Evolutionary conservation across 2,113 vertebrate genomes (phyloP).

Genomic region (Larimichthys polyactis): DNA sequence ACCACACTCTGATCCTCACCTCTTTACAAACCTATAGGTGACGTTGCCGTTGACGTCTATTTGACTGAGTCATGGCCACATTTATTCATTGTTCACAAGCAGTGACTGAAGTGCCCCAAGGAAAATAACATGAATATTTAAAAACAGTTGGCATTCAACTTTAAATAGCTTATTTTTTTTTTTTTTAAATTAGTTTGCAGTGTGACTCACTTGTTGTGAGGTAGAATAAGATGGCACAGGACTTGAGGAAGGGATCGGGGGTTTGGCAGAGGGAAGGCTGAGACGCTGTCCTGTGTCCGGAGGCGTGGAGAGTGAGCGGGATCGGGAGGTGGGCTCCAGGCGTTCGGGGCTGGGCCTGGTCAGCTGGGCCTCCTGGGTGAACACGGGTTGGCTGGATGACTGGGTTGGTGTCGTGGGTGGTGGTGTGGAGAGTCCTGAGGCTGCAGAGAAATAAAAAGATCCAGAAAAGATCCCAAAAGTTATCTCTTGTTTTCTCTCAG

Average conservation of each 20-base stretch:
- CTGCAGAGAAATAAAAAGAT: conserved; percentile 73
- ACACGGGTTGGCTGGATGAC: conserved; percentile 88
- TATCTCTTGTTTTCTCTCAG: conserved; percentile 21
- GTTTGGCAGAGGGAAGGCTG: conserved; percentile 84
- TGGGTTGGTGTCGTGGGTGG: conserved; percentile 93
- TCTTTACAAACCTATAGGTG: too few species aligned
- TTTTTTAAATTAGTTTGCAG: neutral
- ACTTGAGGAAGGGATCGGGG: conserved; percentile 78
- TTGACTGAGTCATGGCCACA: neutral
- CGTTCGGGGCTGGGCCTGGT: conserved; percentile 88
- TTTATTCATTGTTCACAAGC: neutral
- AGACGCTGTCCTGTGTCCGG: conserved; percentile 89
- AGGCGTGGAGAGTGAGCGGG: conserved; percentile 88
- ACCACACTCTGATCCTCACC: too few species aligned
- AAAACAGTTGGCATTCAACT: neutral
- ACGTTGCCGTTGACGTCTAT: neutral
- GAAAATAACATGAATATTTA: neutral
- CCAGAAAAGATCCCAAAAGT: conserved; percentile 2
- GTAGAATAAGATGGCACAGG: conserved; percentile 81
- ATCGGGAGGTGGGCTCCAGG: conserved; percentile 82
- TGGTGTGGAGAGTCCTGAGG: conserved; percentile 91
- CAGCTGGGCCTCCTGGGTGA: conserved; percentile 89
- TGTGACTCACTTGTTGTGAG: conserved; percentile 90
- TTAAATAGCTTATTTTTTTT: neutral
- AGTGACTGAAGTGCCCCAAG: neutral